Conservation (phyloP, 2,888 invertebrate genomes). For the Eupithecia centaureata region DNA sequence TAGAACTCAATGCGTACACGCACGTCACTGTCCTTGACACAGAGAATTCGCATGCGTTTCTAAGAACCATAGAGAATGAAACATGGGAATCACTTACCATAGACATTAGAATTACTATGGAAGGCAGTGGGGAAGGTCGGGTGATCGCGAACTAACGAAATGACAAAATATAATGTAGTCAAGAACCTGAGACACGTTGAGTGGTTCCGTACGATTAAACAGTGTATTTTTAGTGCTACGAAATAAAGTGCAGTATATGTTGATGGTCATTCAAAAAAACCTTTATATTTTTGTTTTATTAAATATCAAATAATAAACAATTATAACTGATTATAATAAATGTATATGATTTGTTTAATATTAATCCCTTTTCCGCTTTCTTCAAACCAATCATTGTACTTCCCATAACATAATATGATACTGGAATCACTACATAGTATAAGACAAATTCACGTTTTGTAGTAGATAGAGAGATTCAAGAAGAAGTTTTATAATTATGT, state of each 20-base stretch:
- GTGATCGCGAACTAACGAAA: not conserved
- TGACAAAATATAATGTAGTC: not conserved
- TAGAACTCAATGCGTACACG: not conserved
- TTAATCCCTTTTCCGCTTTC: not conserved
- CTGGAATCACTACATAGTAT: too few species aligned
- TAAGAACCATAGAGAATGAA: conserved; percentile 6
- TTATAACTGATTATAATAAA: too few species aligned
- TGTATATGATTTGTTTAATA: too few species aligned
- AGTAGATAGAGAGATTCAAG: too few species aligned
- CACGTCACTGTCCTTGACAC: not conserved
- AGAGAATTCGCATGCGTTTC: not conserved
- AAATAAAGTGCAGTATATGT: not conserved
- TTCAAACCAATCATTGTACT: not conserved
- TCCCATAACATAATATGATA: not conserved
- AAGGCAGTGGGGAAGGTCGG: not conserved
- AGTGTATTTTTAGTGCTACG: not conserved
- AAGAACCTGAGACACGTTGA: not conserved
- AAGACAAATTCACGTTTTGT: too few species aligned
- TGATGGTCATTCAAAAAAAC: too few species aligned
- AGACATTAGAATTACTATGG: not conserved
- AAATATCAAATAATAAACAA: too few species aligned
- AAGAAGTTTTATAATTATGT: too few species aligned
- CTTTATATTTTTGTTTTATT: too few species aligned
- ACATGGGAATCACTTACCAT: conserved; percentile 20
- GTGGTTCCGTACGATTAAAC: not conserved